phyloP scores from a whole-genome alignment of 2,888 invertebrate genomes.

The Pristionchus entomophagus region DNA sequence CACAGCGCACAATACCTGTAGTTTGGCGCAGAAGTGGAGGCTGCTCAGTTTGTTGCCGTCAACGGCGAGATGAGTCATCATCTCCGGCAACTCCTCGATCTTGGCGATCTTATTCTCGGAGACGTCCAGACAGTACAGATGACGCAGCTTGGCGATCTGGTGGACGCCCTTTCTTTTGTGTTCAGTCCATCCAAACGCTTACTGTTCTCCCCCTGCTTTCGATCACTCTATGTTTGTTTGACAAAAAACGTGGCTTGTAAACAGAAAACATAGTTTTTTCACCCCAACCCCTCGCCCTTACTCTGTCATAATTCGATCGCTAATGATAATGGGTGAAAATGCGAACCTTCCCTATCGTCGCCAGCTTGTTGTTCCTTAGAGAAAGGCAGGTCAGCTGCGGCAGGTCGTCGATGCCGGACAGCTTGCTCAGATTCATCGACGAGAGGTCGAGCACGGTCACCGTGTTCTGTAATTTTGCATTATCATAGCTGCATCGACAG shows the following conservation, averaged over 20 bases:
- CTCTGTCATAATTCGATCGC: no score
- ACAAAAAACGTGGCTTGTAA: not conserved
- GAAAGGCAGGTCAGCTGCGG: slow-evolving; percentile 14
- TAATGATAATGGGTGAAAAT: no score
- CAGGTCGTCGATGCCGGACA: slow-evolving; percentile 66
- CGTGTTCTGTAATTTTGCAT: slow-evolving; percentile 51
- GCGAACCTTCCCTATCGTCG: not conserved
- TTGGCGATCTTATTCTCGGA: slow-evolving; percentile 64
- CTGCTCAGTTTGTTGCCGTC: slow-evolving; percentile 7
- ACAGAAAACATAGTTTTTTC: not conserved
- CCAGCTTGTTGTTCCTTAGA: not conserved
- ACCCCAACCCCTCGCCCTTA: no score
- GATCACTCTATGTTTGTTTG: not conserved
- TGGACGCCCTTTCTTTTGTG: no score
- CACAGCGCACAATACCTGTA: not conserved
- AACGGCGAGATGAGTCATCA: not conserved
- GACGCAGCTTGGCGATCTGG: slow-evolving; percentile 58
- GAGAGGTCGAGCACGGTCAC: slow-evolving; percentile 64
- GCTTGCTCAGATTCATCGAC: slow-evolving; percentile 60
- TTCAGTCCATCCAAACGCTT: no score
- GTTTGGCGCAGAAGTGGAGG: slow-evolving; percentile 28
- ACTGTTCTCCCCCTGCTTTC: no score
- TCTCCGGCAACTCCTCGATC: slow-evolving; percentile 64
- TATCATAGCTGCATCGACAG: no score
- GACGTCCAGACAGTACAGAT: slow-evolving; percentile 61